These are phyloP conservation scores for Acromyrmex charruanus DNA, from an alignment of 1,140 invertebrate genomes.

Conservation along the genomic window DNA sequence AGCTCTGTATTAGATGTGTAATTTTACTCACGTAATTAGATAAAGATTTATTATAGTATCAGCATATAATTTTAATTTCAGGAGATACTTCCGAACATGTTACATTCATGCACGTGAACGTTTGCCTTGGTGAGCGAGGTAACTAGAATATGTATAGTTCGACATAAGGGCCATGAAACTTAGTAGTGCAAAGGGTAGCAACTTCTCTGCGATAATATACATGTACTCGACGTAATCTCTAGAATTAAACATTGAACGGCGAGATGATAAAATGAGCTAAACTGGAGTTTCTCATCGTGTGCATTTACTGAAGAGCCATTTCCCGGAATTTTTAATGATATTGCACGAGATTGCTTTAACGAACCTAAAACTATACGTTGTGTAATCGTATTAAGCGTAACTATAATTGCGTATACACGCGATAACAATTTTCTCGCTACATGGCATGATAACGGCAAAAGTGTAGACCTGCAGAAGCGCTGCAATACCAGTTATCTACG, in stretches of 20 bases:
- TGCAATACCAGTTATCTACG: neutral
- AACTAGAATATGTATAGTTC: constrained; percentile 33
- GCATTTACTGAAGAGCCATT: constrained; percentile 13
- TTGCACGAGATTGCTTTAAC: neutral
- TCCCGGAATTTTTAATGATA: constrained; percentile 41
- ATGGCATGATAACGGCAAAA: constrained; percentile 19
- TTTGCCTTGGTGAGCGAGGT: neutral
- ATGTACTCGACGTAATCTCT: constrained; percentile 37
- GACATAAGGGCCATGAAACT: constrained; percentile 47
- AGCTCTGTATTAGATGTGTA: neutral
- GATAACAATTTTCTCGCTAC: constrained; percentile 37
- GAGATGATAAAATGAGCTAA: constrained; percentile 49
- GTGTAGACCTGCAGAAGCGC: neutral
- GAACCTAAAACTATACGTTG: constrained; percentile 12
- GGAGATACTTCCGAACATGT: neutral
- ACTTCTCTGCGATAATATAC: constrained; percentile 37
- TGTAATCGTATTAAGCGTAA: neutral
- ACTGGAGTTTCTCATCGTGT: constrained; percentile 43
- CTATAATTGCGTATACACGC: constrained; percentile 26
- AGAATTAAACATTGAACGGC: constrained; percentile 47
- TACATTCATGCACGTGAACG: constrained; percentile 23
- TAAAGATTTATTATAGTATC: constrained; percentile 11
- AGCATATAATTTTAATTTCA: constrained; percentile 21
- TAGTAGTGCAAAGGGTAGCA: constrained; percentile 37
- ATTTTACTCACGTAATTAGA: neutral